These are phyloP conservation scores for Pseudopipra pipra DNA, from an alignment of 2,113 vertebrate genomes.

Conservation along the genomic window DNA sequence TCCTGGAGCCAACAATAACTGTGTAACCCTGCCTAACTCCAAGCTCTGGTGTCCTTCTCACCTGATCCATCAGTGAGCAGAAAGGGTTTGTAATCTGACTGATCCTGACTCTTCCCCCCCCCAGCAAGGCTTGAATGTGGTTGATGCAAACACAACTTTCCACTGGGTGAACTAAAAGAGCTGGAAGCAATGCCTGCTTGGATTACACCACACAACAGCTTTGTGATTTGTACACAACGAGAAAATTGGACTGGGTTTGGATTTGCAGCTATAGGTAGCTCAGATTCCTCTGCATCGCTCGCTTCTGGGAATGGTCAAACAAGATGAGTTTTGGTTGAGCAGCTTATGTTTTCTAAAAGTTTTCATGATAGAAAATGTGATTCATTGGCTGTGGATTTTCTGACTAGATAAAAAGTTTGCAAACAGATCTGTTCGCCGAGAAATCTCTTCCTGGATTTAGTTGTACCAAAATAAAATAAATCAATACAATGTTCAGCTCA, in stretches of 20 bases:
- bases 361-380: neutral
- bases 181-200: neutral
- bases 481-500: neutral
- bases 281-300: conserved; percentile 7
- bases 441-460: neutral
- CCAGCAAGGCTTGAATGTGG: neutral
- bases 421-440: neutral
- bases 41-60: neutral
- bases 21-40: neutral
- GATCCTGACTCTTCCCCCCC: neutral
- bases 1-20: neutral
- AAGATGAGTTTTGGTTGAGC: conserved; percentile 16
- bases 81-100: neutral
- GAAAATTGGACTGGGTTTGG: neutral
- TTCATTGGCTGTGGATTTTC: neutral
- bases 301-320: conserved; percentile 2
- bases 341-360: neutral
- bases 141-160: neutral
- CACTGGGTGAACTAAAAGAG: neutral
- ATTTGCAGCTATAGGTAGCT: neutral
- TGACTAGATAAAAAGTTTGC: neutral
- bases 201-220: neutral
- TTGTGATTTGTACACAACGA: neutral
- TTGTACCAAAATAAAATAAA: neutral
- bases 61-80: neutral